Evolutionary conservation across 2,797 vertebrate species (phyloP).

Genomic region (Mareca strepera): DNA sequence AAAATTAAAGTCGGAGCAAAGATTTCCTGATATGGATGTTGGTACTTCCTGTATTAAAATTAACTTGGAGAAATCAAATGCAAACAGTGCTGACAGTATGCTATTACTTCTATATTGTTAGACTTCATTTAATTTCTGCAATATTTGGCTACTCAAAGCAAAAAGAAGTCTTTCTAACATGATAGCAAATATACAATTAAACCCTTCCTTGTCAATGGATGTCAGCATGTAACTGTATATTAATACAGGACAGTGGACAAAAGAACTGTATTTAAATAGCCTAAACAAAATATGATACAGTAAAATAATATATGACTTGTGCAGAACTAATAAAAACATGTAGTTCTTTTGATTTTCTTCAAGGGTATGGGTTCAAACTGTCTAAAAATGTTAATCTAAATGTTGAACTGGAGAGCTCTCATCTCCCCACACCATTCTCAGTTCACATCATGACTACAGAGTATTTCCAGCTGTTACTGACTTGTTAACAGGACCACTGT

Average conservation of each 20-base stretch:
- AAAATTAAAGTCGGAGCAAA: neutral
- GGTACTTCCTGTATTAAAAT: neutral
- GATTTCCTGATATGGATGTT: neutral
- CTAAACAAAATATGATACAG: neutral
- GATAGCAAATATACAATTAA: neutral
- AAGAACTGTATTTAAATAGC: neutral
- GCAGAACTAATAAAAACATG: neutral
- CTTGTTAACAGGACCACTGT: neutral
- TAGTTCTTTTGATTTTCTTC: neutral
- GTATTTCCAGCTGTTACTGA: conserved; percentile 34
- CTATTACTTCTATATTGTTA: neutral
- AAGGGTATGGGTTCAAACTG: neutral
- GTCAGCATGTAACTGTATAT: neutral
- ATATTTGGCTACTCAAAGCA: neutral
- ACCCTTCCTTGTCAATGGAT: neutral
- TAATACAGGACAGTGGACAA: neutral
- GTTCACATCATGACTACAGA: neutral
- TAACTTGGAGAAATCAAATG: neutral
- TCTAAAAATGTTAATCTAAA: conserved; percentile 1
- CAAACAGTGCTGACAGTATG: neutral
- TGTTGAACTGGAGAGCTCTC: neutral
- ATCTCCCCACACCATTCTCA: neutral
- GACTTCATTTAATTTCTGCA: neutral
- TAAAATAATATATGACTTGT: neutral
- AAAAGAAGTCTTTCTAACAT: neutral